These are phyloP conservation scores for Hyles lineata DNA, from an alignment of 2,888 invertebrate species.

Conservation along the genomic window DNA sequence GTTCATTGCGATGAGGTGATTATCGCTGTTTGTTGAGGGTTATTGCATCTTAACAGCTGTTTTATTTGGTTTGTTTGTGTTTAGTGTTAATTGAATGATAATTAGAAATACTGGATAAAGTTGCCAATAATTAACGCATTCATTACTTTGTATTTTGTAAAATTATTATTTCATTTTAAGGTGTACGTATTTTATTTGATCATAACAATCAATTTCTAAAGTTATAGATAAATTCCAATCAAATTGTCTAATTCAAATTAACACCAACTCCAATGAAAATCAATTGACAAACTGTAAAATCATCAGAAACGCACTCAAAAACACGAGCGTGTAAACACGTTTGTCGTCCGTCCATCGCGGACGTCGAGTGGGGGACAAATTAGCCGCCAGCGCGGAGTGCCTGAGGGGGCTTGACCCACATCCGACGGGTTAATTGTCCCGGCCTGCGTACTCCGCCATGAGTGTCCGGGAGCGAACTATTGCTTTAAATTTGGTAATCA, in stretches of 20 bases:
- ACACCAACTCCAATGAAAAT: not conserved
- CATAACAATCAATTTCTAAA: too few species aligned
- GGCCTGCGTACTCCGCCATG: slow-evolving; percentile 38
- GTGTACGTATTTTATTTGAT: too few species aligned
- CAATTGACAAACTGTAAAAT: not conserved
- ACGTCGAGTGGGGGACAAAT: slow-evolving; percentile 58
- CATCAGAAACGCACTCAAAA: slow-evolving; percentile 15
- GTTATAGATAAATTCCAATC: too few species aligned
- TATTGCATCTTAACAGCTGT: not conserved
- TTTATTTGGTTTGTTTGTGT: too few species aligned
- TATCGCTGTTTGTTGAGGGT: not conserved
- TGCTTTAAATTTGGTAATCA: slow-evolving; percentile 20
- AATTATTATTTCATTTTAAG: too few species aligned
- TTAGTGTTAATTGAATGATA: too few species aligned
- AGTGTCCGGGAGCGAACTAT: not conserved
- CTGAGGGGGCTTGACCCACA: slow-evolving; percentile 64
- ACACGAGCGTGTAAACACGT: slow-evolving; percentile 29
- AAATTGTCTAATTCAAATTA: too few species aligned
- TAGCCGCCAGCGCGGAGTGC: slow-evolving; percentile 51
- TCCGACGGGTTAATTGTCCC: slow-evolving; percentile 58
- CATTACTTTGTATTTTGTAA: too few species aligned
- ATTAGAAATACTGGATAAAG: too few species aligned
- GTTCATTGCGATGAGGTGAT: not conserved
- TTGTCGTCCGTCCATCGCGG: slow-evolving; percentile 38
- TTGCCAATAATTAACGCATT: too few species aligned